Evolutionary conservation across 1,140 invertebrate species (phyloP).

Genomic region (Stegodyphus dumicola): DNA sequence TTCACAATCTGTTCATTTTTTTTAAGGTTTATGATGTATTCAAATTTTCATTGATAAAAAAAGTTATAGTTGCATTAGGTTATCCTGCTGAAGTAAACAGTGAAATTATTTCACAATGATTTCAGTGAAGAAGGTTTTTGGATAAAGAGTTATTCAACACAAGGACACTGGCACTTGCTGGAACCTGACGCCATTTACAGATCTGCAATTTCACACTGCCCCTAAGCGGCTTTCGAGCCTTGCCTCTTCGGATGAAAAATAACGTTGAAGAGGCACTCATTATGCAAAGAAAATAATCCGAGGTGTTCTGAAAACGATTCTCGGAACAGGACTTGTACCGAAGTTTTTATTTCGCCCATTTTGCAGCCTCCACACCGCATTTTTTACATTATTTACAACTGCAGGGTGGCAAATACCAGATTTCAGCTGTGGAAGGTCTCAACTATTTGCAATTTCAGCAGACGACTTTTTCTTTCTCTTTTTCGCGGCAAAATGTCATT

Average conservation of each 20-base stretch:
- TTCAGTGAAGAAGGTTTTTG: no score
- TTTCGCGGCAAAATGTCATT: background rate
- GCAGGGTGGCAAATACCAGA: background rate
- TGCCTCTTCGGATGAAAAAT: background rate
- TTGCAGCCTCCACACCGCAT: background rate
- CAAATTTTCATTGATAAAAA: no score
- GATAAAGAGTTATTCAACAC: no score
- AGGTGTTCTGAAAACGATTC: background rate
- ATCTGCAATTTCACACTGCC: background rate
- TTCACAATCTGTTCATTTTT: no score
- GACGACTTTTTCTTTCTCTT: background rate
- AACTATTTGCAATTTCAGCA: constrained; percentile 1
- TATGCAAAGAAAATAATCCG: constrained; percentile 2
- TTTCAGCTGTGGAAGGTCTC: background rate
- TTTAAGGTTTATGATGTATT: no score
- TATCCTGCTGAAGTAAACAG: no score
- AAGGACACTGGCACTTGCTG: no score
- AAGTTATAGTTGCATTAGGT: no score
- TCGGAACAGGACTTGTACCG: background rate
- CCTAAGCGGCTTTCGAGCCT: background rate
- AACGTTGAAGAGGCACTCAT: background rate
- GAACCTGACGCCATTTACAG: no score
- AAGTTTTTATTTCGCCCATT: background rate
- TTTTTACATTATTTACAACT: constrained; percentile 1
- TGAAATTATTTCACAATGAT: no score